Conservation (phyloP, 2,113 vertebrate genomes). For the Oncorhynchus nerka region DNA sequence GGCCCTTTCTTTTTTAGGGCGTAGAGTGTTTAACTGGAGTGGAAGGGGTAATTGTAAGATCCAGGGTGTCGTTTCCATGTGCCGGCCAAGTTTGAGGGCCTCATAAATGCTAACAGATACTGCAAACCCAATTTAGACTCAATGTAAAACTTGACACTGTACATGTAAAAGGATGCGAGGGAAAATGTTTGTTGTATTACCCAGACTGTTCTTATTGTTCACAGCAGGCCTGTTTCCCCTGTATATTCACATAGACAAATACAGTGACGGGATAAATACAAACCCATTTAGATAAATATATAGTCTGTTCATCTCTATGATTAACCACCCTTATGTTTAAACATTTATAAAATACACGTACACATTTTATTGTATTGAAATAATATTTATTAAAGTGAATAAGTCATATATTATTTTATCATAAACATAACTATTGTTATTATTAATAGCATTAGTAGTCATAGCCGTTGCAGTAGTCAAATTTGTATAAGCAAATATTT, state of each 20-base stretch:
- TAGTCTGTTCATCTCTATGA: neutral
- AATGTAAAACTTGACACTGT: constrained; percentile 24
- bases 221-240: neutral
- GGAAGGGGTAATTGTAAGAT: constrained; percentile 12
- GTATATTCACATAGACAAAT: neutral
- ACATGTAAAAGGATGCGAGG: constrained; percentile 3
- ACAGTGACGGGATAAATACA: neutral
- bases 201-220: neutral
- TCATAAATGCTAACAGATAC: constrained; percentile 41
- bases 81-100: constrained; percentile 21
- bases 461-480: neutral
- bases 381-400: neutral
- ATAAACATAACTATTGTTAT: too few species aligned
- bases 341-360: neutral
- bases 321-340: neutral
- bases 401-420: too few species aligned
- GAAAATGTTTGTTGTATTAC: neutral
- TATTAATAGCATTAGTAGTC: neutral
- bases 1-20: constrained; percentile 12
- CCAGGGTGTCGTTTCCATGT: constrained; percentile 31
- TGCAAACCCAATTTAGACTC: constrained; percentile 35
- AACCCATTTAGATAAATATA: neutral
- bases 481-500: neutral
- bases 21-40: constrained; percentile 14
- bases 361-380: neutral